phyloP scores from a whole-genome alignment of 2,113 vertebrate genomes.

The Phrynocephalus versicolor region DNA sequence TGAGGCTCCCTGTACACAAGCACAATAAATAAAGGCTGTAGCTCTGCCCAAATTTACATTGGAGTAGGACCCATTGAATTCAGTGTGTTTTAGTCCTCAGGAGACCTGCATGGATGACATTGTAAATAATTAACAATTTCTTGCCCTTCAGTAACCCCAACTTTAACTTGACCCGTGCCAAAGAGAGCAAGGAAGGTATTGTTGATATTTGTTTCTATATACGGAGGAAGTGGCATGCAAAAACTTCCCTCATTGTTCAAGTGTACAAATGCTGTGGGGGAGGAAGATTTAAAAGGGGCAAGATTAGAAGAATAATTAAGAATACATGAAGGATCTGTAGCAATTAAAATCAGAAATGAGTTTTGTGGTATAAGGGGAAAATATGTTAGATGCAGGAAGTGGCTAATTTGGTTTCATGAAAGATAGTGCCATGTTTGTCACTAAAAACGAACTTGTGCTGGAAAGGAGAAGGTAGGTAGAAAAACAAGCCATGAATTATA shows the following conservation, averaged over 20 bases:
- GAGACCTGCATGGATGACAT: too few species aligned
- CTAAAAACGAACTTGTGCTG: constrained; percentile 42
- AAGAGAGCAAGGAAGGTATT: neutral
- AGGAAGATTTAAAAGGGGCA: constrained; percentile 53
- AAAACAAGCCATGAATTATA: neutral
- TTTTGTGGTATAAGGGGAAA: constrained; percentile 28
- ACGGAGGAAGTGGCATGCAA: accelerated
- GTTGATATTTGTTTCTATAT: neutral
- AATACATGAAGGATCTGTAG: constrained; percentile 20
- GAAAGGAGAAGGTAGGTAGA: constrained; percentile 52
- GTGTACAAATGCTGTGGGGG: constrained; percentile 37
- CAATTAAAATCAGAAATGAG: constrained; percentile 29
- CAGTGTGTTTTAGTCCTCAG: too few species aligned
- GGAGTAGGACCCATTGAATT: too few species aligned
- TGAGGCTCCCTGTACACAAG: too few species aligned
- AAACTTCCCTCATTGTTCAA: neutral
- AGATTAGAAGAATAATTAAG: constrained; percentile 37
- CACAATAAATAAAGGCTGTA: too few species aligned
- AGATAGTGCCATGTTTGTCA: constrained; percentile 23
- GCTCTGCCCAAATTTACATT: too few species aligned
- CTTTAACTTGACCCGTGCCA: neutral
- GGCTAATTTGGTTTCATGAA: constrained; percentile 17
- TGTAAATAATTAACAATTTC: too few species aligned
- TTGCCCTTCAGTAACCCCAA: too few species aligned
- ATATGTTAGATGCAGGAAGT: constrained; percentile 51